Conservation (phyloP, 2,888 invertebrate species). For the Eurois occulta region DNA sequence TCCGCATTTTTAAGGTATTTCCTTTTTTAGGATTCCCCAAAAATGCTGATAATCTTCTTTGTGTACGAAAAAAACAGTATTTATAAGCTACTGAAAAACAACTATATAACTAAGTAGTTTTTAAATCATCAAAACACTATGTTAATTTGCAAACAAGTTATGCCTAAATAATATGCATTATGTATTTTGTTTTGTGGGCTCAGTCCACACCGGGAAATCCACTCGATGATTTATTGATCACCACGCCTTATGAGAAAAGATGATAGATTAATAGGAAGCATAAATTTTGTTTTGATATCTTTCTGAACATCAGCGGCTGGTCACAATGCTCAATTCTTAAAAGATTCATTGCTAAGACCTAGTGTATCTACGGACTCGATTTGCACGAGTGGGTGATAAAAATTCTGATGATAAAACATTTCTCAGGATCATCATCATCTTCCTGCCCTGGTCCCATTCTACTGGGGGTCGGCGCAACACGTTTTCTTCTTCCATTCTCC, state of each 20-base stretch:
- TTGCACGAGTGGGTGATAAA: background rate
- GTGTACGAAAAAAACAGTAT: background rate
- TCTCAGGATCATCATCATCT: too few relatives aligned
- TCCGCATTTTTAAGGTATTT: constrained; percentile 6
- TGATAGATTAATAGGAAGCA: background rate
- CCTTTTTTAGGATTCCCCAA: background rate
- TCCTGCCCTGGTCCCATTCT: too few relatives aligned
- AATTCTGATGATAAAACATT: background rate
- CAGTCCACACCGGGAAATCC: background rate
- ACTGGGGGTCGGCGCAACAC: too few relatives aligned
- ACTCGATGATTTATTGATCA: background rate
- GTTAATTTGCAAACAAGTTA: constrained; percentile 3
- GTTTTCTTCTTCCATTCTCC: too few relatives aligned
- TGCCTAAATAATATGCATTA: background rate
- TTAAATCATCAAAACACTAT: background rate
- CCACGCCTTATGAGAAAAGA: background rate
- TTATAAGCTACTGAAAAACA: background rate
- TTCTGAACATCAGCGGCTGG: too few relatives aligned
- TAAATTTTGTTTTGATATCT: too few relatives aligned
- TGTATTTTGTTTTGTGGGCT: background rate
- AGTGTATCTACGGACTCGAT: background rate
- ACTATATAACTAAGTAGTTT: background rate
- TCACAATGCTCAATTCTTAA: too few relatives aligned
- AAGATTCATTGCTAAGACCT: too few relatives aligned
- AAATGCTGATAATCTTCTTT: background rate